Percentiles rank a stretch among this genome's conserved stretches.
Conservation (phyloP, 2,113 vertebrate species). For the Hymenochirus boettgeri region DNA sequence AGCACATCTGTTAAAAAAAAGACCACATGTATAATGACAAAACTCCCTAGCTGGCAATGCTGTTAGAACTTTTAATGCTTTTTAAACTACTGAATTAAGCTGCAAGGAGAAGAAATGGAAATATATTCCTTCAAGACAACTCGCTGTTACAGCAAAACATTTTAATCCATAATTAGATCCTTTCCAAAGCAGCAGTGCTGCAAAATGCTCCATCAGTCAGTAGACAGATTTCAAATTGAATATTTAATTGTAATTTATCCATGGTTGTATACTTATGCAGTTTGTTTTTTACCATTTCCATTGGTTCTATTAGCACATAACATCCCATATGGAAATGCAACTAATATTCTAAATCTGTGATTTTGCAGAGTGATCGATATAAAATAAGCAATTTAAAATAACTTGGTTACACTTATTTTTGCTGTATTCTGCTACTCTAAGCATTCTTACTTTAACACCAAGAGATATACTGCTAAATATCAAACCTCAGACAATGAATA, state of each 20-base stretch:
- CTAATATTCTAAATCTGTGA: not conserved
- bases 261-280: not conserved
- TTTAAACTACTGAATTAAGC: constrained; percentile 1
- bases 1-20: not conserved
- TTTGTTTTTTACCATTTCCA: not conserved
- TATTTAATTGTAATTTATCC: constrained; percentile 3
- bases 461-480: too few relatives aligned
- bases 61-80: not conserved
- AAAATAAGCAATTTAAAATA: not conserved
- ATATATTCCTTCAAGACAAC: not conserved
- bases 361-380: not conserved
- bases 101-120: not conserved
- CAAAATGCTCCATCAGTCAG: not conserved
- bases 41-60: not conserved
- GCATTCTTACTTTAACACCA: too few relatives aligned
- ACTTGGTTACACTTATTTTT: not conserved
- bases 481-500: too few relatives aligned
- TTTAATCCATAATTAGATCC: constrained; percentile 7
- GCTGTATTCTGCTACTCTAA: not conserved
- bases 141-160: not conserved
- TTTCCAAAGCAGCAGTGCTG: not conserved
- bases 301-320: not conserved
- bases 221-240: not conserved
- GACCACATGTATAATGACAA: not conserved
- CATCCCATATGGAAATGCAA: not conserved